Evolutionary conservation across 1,140 invertebrate species (phyloP), one percentile per base, ranked within the genome.

Genomic region (Portunus trituberculatus): DNA sequence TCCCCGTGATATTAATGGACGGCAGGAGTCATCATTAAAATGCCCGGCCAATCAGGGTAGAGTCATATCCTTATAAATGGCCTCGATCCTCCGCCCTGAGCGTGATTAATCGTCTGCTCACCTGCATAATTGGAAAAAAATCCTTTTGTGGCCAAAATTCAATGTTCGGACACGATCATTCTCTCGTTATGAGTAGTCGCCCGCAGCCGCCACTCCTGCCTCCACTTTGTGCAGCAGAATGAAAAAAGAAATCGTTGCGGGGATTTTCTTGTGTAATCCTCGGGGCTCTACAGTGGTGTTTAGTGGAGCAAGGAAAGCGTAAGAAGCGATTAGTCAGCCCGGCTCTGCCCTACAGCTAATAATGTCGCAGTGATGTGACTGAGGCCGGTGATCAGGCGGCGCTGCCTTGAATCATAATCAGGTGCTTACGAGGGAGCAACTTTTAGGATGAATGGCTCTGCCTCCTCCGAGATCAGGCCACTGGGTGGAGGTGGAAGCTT

Each of bases 51-150:
- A 88, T 93, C 25, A 52, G 45, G 82, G 12, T 1, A 12, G 46
- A 48, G 20, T 32, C 83, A 76, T 46, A 87, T 83, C 48, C 92
- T 93, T 93, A 93, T 93, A 93, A 93, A 93, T 93, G 46, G 83
- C 31, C 46, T 31, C 39, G 20, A 31, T 7, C n/a, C 83, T 45
- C 20, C 45, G 48, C 82, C 92, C 45, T 59, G 46, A 59, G n/a
- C 92, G 84, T 93, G 92, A 93, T 93, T 93, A 93, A 93, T 93
- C 25, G 92, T 88, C 82, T 52, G 92, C 83, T 88, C 48, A 46
- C 92, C 92, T 93, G 92, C 92, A 93, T 93, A 93, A 93, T 93
- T 86, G 92, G 48, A 84, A 88, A 93, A 93, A 93, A 93, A 88
- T 87, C 83, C 29, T 59, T 93, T 86, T 93, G 92, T 93, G 84